Percentiles rank a stretch among this genome's conserved stretches.
Evolutionary conservation across 2,888 invertebrate genomes (phyloP).

Genomic region (Acanthosepion pharaonis): DNA sequence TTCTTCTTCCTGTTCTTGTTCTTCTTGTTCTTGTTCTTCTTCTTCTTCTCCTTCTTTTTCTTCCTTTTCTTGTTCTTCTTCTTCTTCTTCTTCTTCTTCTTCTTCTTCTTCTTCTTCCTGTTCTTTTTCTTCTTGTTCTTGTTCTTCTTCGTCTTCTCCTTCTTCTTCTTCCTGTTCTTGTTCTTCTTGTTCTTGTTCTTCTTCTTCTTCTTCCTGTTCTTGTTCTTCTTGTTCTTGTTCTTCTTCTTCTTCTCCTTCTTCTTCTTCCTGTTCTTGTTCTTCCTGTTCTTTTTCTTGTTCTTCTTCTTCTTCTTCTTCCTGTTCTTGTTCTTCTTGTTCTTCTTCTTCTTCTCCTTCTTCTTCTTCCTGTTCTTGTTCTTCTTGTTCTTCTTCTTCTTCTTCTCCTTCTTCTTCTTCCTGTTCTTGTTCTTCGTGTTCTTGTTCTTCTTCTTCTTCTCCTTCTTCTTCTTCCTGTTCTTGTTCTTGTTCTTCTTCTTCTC

Average conservation of each 20-base stretch:
- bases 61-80: not conserved
- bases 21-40: not conserved
- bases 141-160: too few relatives aligned
- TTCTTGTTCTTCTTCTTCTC: too few relatives aligned
- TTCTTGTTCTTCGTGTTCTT: not conserved
- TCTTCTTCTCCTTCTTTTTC: not conserved
- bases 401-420: not conserved
- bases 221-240: too few relatives aligned
- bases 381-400: not conserved
- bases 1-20: not conserved
- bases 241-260: not conserved
- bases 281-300: too few relatives aligned
- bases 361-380: not conserved
- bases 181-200: not conserved
- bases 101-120: not conserved
- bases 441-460: not conserved
- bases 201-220: too few relatives aligned
- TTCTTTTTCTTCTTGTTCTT: too few relatives aligned
- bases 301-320: not conserved
- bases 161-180: too few relatives aligned
- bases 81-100: too few relatives aligned
- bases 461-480: not conserved
- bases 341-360: not conserved
- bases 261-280: not conserved
- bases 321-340: not conserved